Evolutionary conservation across 2,888 invertebrate species (phyloP).

Genomic region (Sarcophaga carnaria): DNA sequence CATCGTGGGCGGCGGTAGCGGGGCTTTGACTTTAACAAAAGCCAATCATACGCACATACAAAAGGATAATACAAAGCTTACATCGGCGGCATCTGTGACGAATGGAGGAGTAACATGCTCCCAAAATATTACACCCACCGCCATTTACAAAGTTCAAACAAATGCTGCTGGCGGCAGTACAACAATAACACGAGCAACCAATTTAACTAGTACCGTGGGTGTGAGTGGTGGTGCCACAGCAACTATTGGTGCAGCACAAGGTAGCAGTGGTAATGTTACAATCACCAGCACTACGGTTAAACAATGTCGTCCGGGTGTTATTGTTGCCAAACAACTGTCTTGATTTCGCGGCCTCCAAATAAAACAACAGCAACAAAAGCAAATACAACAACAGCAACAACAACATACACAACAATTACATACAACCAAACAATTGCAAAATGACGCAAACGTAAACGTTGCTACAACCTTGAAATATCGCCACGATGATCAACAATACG

Average conservation of each 20-base stretch:
- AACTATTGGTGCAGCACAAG: conserved; percentile 52
- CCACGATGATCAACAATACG: conserved; percentile 29
- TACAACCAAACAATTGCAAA: background rate
- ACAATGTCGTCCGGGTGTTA: conserved; percentile 93
- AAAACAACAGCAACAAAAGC: conserved; percentile 58
- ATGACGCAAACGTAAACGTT: too few species aligned
- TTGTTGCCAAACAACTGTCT: conserved; percentile 92
- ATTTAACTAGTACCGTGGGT: conserved; percentile 37
- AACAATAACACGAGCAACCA: conserved; percentile 62
- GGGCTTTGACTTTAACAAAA: conserved; percentile 73
- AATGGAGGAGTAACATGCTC: conserved; percentile 68
- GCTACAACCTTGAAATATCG: conserved; percentile 36
- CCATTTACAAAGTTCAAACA: conserved; percentile 79
- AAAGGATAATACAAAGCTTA: conserved; percentile 53
- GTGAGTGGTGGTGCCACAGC: conserved; percentile 35
- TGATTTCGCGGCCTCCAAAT: conserved; percentile 83
- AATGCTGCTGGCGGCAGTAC: conserved; percentile 69
- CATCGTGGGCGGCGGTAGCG: conserved; percentile 72
- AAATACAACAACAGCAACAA: conserved; percentile 41
- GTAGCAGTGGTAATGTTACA: conserved; percentile 73
- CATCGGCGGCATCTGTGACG: conserved; percentile 28
- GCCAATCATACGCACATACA: conserved; percentile 51
- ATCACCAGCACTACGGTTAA: conserved; percentile 82
- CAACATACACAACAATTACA: conserved; percentile 17
- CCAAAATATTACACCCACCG: conserved; percentile 77